A percentile compares a stretch with the other conserved stretches of the same genome.
Evolutionary conservation across 1,140 invertebrate genomes (phyloP).

Genomic region (Venustaconcha ellipsiformis): DNA sequence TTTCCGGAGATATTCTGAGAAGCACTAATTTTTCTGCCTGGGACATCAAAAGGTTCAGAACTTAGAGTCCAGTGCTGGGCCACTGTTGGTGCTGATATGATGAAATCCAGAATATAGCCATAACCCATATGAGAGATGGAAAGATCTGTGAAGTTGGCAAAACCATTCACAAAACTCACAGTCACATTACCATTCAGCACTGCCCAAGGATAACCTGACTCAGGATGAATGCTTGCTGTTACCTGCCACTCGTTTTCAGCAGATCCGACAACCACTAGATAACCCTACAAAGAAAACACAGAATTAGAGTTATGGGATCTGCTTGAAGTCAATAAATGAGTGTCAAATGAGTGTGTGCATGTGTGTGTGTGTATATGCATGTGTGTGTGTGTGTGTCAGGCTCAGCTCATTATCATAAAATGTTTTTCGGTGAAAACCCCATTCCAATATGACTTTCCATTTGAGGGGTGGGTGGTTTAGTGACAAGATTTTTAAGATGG

Average conservation of each 20-base stretch:
- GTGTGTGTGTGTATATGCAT: no score
- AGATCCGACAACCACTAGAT: conserved; percentile 4
- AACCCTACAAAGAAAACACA: no score
- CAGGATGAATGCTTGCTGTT: conserved; percentile 18
- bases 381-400: no score
- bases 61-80: conserved; percentile 43
- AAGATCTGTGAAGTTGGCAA: conserved; percentile 27
- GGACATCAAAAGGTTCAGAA: conserved; percentile 25
- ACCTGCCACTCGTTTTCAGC: conserved; percentile 24
- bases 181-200: conserved; percentile 12
- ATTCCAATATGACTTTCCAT: no score
- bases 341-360: no score
- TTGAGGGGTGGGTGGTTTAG: no score
- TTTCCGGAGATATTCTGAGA: conserved; percentile 15
- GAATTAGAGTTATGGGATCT: no score
- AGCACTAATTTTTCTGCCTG: conserved; percentile 12
- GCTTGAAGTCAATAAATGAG: no score
- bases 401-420: no score
- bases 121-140: conserved; percentile 26
- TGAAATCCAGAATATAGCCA: conserved; percentile 51
- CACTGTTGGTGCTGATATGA: conserved; percentile 37
- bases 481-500: no score
- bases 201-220: conserved; percentile 22
- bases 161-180: conserved; percentile 11
- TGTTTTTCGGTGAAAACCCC: no score